These are phyloP conservation scores for Pinctada fucata DNA, from an alignment of 2,888 invertebrate genomes.

Conservation along the genomic window DNA sequence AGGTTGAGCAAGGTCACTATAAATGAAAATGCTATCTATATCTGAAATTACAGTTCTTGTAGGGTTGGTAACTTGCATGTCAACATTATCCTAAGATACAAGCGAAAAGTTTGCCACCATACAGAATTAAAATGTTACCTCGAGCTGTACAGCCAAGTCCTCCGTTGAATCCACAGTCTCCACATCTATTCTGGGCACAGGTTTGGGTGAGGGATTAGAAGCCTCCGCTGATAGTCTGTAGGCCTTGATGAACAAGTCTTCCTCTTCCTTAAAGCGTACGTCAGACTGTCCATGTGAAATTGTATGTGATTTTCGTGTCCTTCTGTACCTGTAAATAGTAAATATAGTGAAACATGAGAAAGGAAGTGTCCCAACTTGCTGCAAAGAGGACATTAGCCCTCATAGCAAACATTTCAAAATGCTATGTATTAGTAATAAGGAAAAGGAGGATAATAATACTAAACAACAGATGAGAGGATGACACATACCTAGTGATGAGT, in stretches of 20 bases:
- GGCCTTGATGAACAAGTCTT: constrained; percentile 10
- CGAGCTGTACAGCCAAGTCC: not conserved
- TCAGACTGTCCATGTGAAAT: not conserved
- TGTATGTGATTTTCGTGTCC: not conserved
- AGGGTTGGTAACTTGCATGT: too few species aligned
- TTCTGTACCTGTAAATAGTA: not conserved
- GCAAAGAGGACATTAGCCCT: too few species aligned
- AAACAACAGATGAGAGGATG: not conserved
- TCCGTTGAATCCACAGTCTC: not conserved
- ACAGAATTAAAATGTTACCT: not conserved
- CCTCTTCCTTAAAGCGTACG: constrained; percentile 6
- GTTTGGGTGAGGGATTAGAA: constrained; percentile 9
- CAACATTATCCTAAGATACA: too few species aligned
- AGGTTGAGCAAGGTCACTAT: too few species aligned
- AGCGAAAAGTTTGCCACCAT: too few species aligned
- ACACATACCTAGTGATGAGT: not conserved
- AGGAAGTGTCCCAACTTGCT: too few species aligned
- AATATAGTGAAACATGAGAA: too few species aligned
- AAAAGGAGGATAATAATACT: not conserved
- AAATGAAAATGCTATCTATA: too few species aligned
- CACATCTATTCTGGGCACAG: constrained; percentile 22
- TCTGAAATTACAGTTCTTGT: too few species aligned
- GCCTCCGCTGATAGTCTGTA: not conserved
- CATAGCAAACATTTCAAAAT: too few species aligned
- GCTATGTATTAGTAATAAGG: not conserved